Conservation (phyloP, 2,888 invertebrate species). For the Campoplex nolae region DNA sequence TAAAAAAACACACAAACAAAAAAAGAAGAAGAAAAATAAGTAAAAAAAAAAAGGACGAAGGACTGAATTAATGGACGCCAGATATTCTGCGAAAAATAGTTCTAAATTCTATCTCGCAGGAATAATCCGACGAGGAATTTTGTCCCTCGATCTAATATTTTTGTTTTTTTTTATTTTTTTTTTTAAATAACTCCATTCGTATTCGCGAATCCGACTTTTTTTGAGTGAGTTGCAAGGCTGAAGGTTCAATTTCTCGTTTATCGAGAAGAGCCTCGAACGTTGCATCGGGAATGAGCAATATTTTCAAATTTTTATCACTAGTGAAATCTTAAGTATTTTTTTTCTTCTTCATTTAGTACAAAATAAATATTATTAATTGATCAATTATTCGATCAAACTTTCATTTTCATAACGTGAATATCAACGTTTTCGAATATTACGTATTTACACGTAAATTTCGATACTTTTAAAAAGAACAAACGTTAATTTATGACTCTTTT, state of each 20-base stretch:
- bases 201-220: constrained; percentile 79
- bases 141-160: constrained; percentile 64
- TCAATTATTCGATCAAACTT: neutral
- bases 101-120: constrained; percentile 36
- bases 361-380: neutral
- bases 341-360: neutral
- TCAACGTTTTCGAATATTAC: neutral
- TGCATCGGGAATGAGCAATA: constrained; percentile 32
- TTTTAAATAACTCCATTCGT: constrained; percentile 78
- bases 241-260: constrained; percentile 11
- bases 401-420: neutral
- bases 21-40: constrained; percentile 58
- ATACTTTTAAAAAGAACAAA: neutral
- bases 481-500: constrained; percentile 24
- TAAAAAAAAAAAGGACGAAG: constrained; percentile 37
- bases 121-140: constrained; percentile 53
- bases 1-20: constrained; percentile 50
- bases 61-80: constrained; percentile 54
- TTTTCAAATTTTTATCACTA: neutral
- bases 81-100: constrained; percentile 36
- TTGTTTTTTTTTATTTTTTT: constrained; percentile 29
- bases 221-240: constrained; percentile 83
- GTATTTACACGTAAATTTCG: neutral
- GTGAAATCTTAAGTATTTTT: neutral
- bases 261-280: constrained; percentile 16